Evolutionary conservation across 2,888 invertebrate species (phyloP).

Genomic region (Aporophyla nigra): DNA sequence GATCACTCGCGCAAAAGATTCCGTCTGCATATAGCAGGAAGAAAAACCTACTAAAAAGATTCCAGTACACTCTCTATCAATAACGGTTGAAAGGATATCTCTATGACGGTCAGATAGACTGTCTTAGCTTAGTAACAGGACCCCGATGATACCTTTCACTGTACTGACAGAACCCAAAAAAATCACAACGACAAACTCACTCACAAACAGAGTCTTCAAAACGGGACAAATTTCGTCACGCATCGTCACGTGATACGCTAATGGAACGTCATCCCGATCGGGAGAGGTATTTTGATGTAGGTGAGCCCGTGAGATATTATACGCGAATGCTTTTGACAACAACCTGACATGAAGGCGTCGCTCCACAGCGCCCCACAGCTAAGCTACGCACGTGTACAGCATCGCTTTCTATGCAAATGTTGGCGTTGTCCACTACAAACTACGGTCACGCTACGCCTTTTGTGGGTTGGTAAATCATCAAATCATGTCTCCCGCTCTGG

Average conservation of each 20-base stretch:
- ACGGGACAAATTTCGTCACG: slow-evolving; percentile 48
- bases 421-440: background rate
- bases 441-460: background rate
- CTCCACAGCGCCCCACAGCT: background rate
- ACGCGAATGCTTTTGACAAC: slow-evolving; percentile 71
- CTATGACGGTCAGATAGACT: background rate
- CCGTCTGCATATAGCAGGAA: background rate
- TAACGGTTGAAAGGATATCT: background rate
- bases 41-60: too few relatives aligned
- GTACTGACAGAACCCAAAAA: background rate
- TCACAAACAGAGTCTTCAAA: slow-evolving; percentile 42
- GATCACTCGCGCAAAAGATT: background rate
- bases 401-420: background rate
- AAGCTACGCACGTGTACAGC: background rate
- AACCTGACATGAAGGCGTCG: slow-evolving; percentile 3
- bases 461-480: too few relatives aligned
- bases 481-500: too few relatives aligned
- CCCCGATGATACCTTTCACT: background rate
- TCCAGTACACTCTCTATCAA: too few relatives aligned
- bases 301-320: slow-evolving; percentile 75
- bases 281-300: slow-evolving; percentile 70
- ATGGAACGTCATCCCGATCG: slow-evolving; percentile 71
- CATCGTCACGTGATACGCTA: slow-evolving; percentile 57
- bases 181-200: slow-evolving; percentile 18
- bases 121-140: background rate